phyloP scores from a whole-genome alignment of 2,888 invertebrate species.

The Heliconius sara region DNA sequence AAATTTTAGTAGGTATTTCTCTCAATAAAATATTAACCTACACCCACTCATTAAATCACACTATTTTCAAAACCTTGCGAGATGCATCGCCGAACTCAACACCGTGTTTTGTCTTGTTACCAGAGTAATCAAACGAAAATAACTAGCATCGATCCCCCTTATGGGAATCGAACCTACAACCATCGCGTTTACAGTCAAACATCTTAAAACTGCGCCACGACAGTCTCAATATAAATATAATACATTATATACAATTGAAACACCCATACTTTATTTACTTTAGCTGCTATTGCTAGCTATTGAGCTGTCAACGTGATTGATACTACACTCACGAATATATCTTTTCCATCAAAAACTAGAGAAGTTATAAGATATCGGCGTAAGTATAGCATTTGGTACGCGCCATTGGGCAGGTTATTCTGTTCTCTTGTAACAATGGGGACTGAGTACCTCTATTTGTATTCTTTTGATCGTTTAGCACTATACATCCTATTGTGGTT shows the following conservation, averaged over 20 bases:
- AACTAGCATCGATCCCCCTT: too few relatives aligned
- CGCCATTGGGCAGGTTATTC: constrained; percentile 11
- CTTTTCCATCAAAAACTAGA: constrained; percentile 40
- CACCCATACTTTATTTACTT: constrained; percentile 24
- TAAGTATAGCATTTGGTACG: constrained; percentile 17
- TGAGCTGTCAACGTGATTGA: constrained; percentile 50
- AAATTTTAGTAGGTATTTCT: too few relatives aligned
- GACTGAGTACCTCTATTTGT: constrained; percentile 12
- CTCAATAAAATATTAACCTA: too few relatives aligned
- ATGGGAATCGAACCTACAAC: not conserved
- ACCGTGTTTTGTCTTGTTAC: too few relatives aligned
- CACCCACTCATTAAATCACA: too few relatives aligned
- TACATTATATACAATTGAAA: constrained; percentile 1
- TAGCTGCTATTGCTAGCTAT: constrained; percentile 30
- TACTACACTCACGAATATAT: constrained; percentile 48
- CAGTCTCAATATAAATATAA: not conserved
- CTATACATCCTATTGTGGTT: not conserved
- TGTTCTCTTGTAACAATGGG: not conserved
- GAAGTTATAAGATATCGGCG: constrained; percentile 26
- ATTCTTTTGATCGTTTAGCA: constrained; percentile 1
- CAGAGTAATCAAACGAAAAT: too few relatives aligned
- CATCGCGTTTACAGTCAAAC: not conserved
- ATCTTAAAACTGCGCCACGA: not conserved
- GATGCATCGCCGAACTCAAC: too few relatives aligned
- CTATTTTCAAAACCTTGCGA: too few relatives aligned